Percentiles rank a stretch among this genome's conserved stretches.
phyloP scores from a whole-genome alignment of 2,113 vertebrate genomes.

The Callipepla squamata region DNA sequence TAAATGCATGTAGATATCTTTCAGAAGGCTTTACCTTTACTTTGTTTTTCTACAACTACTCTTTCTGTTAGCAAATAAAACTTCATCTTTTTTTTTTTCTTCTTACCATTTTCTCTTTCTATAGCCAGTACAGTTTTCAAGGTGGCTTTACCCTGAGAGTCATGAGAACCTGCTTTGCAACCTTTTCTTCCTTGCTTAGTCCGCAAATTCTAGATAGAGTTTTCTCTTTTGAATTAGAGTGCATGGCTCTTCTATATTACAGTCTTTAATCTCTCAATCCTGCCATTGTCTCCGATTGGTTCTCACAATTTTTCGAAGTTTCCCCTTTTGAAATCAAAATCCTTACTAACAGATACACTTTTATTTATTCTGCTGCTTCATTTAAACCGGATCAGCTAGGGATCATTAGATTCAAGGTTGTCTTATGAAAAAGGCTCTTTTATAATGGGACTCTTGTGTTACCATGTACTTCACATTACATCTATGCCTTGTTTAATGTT shows the following conservation, averaged over 20 bases:
- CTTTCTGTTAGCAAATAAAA: neutral
- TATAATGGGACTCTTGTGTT: neutral
- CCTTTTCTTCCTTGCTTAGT: neutral
- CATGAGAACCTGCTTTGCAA: neutral
- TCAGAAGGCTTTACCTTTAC: neutral
- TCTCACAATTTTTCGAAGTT: neutral
- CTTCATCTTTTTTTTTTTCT: neutral
- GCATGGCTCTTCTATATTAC: neutral
- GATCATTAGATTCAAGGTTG: slow-evolving; percentile 5
- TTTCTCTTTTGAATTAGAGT: neutral
- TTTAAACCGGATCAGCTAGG: neutral
- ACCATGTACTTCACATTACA: neutral
- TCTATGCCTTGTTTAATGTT: neutral
- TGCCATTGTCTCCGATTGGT: neutral
- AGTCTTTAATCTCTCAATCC: slow-evolving; percentile 10
- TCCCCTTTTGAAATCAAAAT: slow-evolving; percentile 4
- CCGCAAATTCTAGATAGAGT: neutral
- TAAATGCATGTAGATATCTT: neutral
- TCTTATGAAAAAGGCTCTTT: neutral
- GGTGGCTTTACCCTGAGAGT: neutral
- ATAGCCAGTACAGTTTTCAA: neutral
- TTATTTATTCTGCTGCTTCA: slow-evolving; percentile 2
- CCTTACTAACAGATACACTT: neutral
- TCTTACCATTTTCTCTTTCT: neutral
- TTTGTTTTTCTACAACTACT: neutral